These are phyloP conservation scores for Cephus nigrinus DNA, from an alignment of 2,888 invertebrate genomes.

Conservation along the genomic window DNA sequence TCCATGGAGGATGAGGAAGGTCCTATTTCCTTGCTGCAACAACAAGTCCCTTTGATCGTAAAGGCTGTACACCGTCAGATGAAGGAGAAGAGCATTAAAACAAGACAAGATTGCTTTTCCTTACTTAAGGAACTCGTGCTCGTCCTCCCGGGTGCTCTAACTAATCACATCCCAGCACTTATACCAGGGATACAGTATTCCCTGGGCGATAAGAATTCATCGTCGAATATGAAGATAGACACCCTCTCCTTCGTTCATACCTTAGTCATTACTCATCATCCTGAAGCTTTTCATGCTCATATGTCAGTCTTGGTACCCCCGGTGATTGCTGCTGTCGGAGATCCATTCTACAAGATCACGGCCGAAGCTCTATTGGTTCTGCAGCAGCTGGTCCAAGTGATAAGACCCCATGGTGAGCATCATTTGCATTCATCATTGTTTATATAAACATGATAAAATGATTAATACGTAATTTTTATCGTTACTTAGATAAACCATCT, in stretches of 20 bases:
- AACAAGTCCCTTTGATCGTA: conserved; percentile 81
- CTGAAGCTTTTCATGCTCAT: conserved; percentile 83
- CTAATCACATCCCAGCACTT: conserved; percentile 84
- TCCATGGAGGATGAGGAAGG: conserved; percentile 80
- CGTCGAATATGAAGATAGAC: conserved; percentile 98
- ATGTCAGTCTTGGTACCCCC: conserved; percentile 84
- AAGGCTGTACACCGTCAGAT: conserved; percentile 90
- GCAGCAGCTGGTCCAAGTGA: conserved; percentile 94
- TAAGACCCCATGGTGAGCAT: conserved; percentile 80
- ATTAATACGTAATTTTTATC: background rate
- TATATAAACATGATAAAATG: background rate
- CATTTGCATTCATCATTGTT: background rate
- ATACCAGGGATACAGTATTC: conserved; percentile 92
- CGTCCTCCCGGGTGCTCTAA: conserved; percentile 90
- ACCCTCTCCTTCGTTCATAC: conserved; percentile 92
- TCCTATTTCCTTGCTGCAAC: conserved; percentile 71
- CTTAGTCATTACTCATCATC: conserved; percentile 82
- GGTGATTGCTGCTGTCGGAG: conserved; percentile 89
- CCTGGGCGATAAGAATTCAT: conserved; percentile 90
- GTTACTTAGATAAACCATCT: conserved; percentile 59
- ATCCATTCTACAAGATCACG: conserved; percentile 98
- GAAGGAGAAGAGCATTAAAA: conserved; percentile 86
- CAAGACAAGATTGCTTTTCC: conserved; percentile 91
- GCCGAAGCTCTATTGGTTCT: conserved; percentile 94
- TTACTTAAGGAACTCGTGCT: conserved; percentile 90